These are phyloP conservation scores for Nephila pilipes DNA, from an alignment of 1,140 invertebrate species.

Conservation along the genomic window DNA sequence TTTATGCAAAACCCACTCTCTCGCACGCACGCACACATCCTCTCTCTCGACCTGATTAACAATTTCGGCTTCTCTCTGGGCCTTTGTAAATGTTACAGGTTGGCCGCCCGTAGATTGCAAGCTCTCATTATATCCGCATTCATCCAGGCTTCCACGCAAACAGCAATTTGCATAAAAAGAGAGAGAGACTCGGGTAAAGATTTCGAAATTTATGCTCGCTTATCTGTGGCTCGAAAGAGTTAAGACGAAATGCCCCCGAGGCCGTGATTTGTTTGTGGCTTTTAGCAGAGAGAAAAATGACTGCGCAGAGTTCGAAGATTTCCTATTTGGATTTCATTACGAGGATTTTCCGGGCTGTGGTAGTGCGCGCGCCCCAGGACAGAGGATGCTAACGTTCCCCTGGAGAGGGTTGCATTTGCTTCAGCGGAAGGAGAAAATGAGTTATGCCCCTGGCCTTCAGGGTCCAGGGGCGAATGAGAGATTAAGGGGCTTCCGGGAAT, in stretches of 20 bases:
- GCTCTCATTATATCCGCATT: slow-evolving; percentile 42
- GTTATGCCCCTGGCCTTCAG: slow-evolving; percentile 63
- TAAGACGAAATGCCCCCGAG: slow-evolving; percentile 17
- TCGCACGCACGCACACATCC: slow-evolving; percentile 15
- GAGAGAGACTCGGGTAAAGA: not conserved
- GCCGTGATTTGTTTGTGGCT: slow-evolving; percentile 58
- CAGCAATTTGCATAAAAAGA: slow-evolving; percentile 65
- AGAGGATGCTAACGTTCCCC: slow-evolving; percentile 57
- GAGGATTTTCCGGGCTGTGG: slow-evolving; percentile 31
- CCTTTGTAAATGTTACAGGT: slow-evolving; percentile 51
- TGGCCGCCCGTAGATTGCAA: not conserved
- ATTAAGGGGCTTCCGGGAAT: slow-evolving; percentile 61
- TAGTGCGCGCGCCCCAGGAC: slow-evolving; percentile 17
- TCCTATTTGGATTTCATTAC: slow-evolving; percentile 76
- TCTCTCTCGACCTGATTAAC: slow-evolving; percentile 45
- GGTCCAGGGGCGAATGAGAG: slow-evolving; percentile 51
- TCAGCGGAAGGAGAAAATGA: slow-evolving; percentile 52
- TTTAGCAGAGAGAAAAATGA: slow-evolving; percentile 17
- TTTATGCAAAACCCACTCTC: slow-evolving; percentile 52
- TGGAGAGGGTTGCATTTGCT: slow-evolving; percentile 19
- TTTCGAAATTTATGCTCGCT: slow-evolving; percentile 20
- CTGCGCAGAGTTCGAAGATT: slow-evolving; percentile 30
- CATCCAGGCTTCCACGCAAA: slow-evolving; percentile 49
- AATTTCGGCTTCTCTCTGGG: slow-evolving; percentile 56
- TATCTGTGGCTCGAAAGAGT: slow-evolving; percentile 9